Base-by-base conservation (phyloP, 1,140 invertebrate genomes). In the Trichogramma pretiosum region DNA sequence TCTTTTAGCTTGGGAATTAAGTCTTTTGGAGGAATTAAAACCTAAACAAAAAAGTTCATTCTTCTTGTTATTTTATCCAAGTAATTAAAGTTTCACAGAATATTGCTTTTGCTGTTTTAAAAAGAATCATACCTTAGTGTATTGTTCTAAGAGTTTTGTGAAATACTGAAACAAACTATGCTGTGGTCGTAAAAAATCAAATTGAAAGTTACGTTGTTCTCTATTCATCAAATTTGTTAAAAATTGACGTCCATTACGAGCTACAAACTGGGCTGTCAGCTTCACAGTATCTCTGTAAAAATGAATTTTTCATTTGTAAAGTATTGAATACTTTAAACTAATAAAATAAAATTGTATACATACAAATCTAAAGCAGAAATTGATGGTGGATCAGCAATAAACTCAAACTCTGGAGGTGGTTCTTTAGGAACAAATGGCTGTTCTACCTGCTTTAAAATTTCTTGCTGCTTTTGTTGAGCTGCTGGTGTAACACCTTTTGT, bases 81-180 rank as follows among this genome's bases (percentile, higher is more conserved):
- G 48, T 46, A 28, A 37, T 42, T 38, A 46, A 0, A 26, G 22
- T 37, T 55, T 30, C n/a, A 30, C 26, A 30, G n/a, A n/a, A n/a
- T n/a, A n/a, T n/a, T n/a, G n/a, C n/a, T n/a, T n/a, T n/a, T n/a
- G n/a, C 11, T 5, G 14, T 23, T 28, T 21, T 33, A 28, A 19
- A 2, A 13, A 26, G 4, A 32, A 28, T 26, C 17, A 8, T 63
- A 86, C 83, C 79, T 88, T 99, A 0, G 95, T 98, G 61, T 99
- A 99, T 61, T 99, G 97, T 60, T 99, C 95, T 16, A 99, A 75
- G 0, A 99, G 75, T 62, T 97, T 93, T 1, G 94, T 99, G 64
- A 99, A 99, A 69, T 99, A 99, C 60, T 92, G 90, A 68, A 99
- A 99, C 0, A 99, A 78, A 1, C 93, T 97, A 74, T 99, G 97